Evolutionary conservation across 2,797 vertebrate genomes (phyloP).

Genomic region (Miichthys miiuy): DNA sequence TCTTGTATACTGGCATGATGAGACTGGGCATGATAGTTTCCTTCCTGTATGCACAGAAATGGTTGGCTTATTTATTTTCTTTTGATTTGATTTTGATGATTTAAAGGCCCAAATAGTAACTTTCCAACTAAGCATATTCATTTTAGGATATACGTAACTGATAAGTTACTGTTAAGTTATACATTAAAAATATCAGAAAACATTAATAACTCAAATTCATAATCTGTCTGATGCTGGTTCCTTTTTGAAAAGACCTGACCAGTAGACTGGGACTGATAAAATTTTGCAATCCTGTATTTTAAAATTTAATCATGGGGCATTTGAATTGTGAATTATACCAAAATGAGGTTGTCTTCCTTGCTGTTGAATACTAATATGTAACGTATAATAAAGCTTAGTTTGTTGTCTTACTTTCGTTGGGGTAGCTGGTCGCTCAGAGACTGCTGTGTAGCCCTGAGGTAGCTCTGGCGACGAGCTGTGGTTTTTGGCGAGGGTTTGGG

Average conservation of each 20-base stretch:
- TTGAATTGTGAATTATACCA: neutral
- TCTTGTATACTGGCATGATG: neutral
- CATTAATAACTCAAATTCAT: neutral
- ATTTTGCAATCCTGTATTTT: neutral
- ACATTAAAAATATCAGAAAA: neutral
- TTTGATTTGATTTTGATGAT: slow-evolving; percentile 26
- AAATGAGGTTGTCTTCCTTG: neutral
- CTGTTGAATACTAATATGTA: neutral
- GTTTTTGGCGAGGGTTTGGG: slow-evolving; percentile 97
- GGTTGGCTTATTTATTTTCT: neutral
- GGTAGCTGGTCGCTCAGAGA: slow-evolving; percentile 98
- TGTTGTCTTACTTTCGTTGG: slow-evolving; percentile 91
- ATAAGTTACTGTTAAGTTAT: neutral
- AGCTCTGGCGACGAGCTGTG: slow-evolving; percentile 97
- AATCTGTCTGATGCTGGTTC: neutral
- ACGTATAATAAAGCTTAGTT: slow-evolving; percentile 10
- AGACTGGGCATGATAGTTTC: slow-evolving; percentile 9
- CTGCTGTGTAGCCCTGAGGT: slow-evolving; percentile 98
- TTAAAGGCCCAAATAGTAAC: neutral
- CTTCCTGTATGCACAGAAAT: slow-evolving; percentile 1
- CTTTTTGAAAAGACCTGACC: neutral
- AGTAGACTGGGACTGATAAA: neutral
- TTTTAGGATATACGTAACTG: too few species aligned
- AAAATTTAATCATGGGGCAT: neutral
- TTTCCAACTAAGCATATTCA: neutral